These are phyloP conservation scores for Pelosia muscerda DNA, from an alignment of 2,888 invertebrate genomes.

Conservation along the genomic window DNA sequence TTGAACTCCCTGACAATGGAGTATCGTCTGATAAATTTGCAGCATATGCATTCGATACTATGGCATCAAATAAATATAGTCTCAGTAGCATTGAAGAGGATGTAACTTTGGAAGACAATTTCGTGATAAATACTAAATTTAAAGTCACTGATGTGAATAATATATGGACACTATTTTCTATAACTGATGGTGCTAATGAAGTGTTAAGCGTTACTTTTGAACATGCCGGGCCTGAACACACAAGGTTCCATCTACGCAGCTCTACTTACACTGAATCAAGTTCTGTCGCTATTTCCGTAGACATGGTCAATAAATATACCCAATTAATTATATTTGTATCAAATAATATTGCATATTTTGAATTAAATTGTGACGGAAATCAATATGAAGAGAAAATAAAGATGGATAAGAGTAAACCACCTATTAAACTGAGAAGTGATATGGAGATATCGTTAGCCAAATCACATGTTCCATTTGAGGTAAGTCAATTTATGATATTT, in stretches of 20 bases:
- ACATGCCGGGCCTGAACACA: slow-evolving; percentile 18
- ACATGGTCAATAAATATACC: slow-evolving; percentile 39
- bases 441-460: slow-evolving; percentile 13
- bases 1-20: neutral
- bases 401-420: neutral
- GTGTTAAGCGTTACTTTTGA: slow-evolving; percentile 59
- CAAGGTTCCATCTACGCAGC: slow-evolving; percentile 44
- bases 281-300: slow-evolving; percentile 9
- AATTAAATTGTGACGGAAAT: slow-evolving; percentile 40
- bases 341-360: slow-evolving; percentile 39
- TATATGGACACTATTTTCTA: slow-evolving; percentile 64
- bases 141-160: slow-evolving; percentile 48
- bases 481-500: slow-evolving; percentile 9
- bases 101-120: slow-evolving; percentile 54
- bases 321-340: slow-evolving; percentile 53
- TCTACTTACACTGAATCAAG: slow-evolving; percentile 9
- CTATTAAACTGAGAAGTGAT: slow-evolving; percentile 9
- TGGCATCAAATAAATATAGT: neutral
- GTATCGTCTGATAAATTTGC: neutral
- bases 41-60: slow-evolving; percentile 9
- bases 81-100: slow-evolving; percentile 13
- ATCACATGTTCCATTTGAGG: neutral
- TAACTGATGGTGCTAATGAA: slow-evolving; percentile 47
- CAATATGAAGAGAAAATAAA: neutral
- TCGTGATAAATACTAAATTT: slow-evolving; percentile 62